phyloP scores from a whole-genome alignment of 1,140 invertebrate species.

The Scaptomyza pallida region DNA sequence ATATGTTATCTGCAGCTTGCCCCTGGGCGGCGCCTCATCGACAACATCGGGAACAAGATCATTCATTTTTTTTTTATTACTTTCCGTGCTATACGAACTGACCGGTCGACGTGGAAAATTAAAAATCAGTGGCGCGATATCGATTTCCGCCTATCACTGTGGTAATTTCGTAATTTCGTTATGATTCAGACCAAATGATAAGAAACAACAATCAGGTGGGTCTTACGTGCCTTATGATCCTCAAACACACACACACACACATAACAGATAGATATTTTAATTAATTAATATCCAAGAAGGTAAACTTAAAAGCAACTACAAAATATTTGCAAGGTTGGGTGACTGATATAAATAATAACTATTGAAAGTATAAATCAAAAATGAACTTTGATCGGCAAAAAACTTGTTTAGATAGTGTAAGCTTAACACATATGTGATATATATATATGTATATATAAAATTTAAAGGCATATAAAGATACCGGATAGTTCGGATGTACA shows the following conservation, averaged over 20 bases:
- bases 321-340: slow-evolving; percentile 31
- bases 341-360: slow-evolving; percentile 60
- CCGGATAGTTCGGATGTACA: neutral
- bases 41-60: slow-evolving; percentile 87
- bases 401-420: slow-evolving; percentile 12
- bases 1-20: slow-evolving; percentile 86
- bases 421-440: neutral
- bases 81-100: slow-evolving; percentile 19
- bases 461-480: slow-evolving; percentile 32
- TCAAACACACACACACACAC: neutral
- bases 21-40: slow-evolving; percentile 82
- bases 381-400: slow-evolving; percentile 52
- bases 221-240: neutral
- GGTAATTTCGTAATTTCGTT: slow-evolving; percentile 34
- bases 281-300: slow-evolving; percentile 69
- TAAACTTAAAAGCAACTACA: slow-evolving; percentile 12
- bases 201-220: neutral
- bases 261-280: slow-evolving; percentile 45
- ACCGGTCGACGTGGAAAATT: slow-evolving; percentile 15
- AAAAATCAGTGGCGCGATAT: slow-evolving; percentile 34
- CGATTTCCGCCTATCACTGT: slow-evolving; percentile 54
- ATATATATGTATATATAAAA: neutral
- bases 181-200: slow-evolving; percentile 37
- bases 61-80: slow-evolving; percentile 46
- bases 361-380: slow-evolving; percentile 18